phyloP scores from a whole-genome alignment of 2,113 vertebrate species.

The Prochilodus magdalenae region DNA sequence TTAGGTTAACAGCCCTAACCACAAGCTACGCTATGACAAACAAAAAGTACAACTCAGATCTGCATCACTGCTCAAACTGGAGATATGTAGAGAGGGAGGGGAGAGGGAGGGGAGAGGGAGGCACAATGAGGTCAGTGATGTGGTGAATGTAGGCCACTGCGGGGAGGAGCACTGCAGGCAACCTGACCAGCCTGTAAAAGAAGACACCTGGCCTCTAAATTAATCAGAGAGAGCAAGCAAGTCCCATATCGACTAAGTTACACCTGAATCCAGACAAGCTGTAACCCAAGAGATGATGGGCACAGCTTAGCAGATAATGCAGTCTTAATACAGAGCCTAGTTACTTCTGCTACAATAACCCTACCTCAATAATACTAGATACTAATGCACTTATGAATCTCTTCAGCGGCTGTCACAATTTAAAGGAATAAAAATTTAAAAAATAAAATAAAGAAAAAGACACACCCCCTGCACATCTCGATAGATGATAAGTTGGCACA shows the following conservation, averaged over 20 bases:
- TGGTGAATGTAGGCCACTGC: constrained; percentile 45
- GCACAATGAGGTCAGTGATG: constrained; percentile 53
- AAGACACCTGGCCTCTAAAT: constrained; percentile 55
- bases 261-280: constrained; percentile 6
- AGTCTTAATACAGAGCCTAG: not conserved
- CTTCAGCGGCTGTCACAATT: too few relatives aligned
- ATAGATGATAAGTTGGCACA: too few relatives aligned
- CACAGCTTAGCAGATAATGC: constrained; percentile 1
- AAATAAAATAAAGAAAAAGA: too few relatives aligned
- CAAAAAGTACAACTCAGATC: not conserved
- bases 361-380: not conserved
- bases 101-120: not conserved
- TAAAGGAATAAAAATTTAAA: too few relatives aligned
- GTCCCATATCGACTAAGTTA: not conserved
- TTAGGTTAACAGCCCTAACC: not conserved
- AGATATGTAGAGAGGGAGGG: not conserved
- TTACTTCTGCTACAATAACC: not conserved
- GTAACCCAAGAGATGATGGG: constrained; percentile 12
- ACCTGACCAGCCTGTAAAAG: constrained; percentile 53
- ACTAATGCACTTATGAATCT: not conserved
- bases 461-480: too few relatives aligned
- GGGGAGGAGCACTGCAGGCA: constrained; percentile 51
- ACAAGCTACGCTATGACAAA: not conserved
- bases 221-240: constrained; percentile 46
- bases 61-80: not conserved